A percentile compares a stretch with the other conserved stretches of the same genome.
These are phyloP conservation scores for Pimephales promelas DNA, from an alignment of 2,113 vertebrate genomes.

Conservation along the genomic window DNA sequence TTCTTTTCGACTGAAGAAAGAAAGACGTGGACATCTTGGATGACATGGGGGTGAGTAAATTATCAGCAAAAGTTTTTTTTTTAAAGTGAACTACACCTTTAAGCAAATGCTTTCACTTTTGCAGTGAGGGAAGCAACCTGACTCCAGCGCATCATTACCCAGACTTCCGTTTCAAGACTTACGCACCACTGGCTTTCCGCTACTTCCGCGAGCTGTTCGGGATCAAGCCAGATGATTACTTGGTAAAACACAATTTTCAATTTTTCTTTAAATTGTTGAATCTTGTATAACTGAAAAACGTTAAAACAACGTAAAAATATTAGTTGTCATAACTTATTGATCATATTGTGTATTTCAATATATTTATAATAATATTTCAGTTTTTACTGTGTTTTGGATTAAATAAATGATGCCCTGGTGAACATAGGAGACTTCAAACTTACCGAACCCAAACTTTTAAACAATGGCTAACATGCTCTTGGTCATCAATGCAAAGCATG, in stretches of 20 bases:
- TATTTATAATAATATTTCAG: too few species aligned
- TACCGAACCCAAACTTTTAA: too few species aligned
- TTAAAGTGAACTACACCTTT: too few species aligned
- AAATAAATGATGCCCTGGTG: not conserved
- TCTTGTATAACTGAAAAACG: too few species aligned
- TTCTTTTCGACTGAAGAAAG: too few species aligned
- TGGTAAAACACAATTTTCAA: conserved; percentile 80
- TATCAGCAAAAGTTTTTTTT: too few species aligned
- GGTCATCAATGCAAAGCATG: not conserved
- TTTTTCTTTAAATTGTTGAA: not conserved
- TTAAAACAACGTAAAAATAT: too few species aligned
- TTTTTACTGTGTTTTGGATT: not conserved
- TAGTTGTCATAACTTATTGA: too few species aligned
- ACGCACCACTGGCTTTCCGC: conserved; percentile 94
- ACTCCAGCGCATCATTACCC: conserved; percentile 97
- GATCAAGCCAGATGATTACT: conserved; percentile 97
- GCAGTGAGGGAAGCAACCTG: conserved; percentile 95
- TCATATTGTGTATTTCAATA: too few species aligned
- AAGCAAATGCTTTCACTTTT: not conserved
- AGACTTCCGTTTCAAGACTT: conserved; percentile 99
- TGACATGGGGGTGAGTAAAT: too few species aligned
- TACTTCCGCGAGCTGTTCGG: conserved; percentile 99
- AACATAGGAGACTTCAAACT: not conserved
- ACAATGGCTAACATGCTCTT: not conserved
- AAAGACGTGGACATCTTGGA: too few species aligned